Evolutionary conservation across 2,797 vertebrate species (phyloP).

Genomic region (Molossus alvarezi): DNA sequence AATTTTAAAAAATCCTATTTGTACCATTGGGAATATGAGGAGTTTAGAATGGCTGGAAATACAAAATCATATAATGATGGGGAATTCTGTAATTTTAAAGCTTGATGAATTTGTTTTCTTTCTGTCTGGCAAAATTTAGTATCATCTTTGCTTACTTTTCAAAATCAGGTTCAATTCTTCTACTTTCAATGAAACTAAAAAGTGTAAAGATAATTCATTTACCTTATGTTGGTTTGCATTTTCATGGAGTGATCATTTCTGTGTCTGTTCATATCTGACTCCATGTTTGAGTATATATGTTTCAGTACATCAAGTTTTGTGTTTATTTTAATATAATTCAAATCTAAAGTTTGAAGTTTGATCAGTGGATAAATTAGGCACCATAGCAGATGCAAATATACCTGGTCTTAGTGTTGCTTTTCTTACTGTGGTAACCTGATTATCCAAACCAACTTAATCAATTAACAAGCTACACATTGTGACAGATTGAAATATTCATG

Average conservation of each 20-base stretch:
- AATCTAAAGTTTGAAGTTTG: slow-evolving; percentile 23
- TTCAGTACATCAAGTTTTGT: background rate
- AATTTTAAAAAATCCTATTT: background rate
- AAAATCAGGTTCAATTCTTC: slow-evolving; percentile 30
- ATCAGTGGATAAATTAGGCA: background rate
- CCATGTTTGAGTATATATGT: background rate
- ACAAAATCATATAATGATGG: background rate
- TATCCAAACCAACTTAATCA: background rate
- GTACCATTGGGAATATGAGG: background rate
- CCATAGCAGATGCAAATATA: background rate
- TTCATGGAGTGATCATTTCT: slow-evolving; percentile 49
- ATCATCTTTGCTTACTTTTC: slow-evolving; percentile 49
- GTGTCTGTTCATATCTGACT: background rate
- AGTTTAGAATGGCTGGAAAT: slow-evolving; percentile 12
- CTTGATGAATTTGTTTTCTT: slow-evolving; percentile 17
- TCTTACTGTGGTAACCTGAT: background rate
- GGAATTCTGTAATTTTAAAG: slow-evolving; percentile 69
- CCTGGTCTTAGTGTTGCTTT: background rate
- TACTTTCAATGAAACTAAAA: slow-evolving; percentile 33
- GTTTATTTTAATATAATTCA: slow-evolving; percentile 30
- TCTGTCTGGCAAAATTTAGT: background rate
- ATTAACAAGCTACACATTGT: background rate
- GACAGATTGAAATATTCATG: background rate
- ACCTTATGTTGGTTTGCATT: background rate
- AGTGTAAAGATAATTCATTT: background rate